A percentile compares a stretch with the other conserved stretches of the same genome.
Evolutionary conservation across 2,888 invertebrate genomes (phyloP).

Genomic region (Mamestra brassicae): DNA sequence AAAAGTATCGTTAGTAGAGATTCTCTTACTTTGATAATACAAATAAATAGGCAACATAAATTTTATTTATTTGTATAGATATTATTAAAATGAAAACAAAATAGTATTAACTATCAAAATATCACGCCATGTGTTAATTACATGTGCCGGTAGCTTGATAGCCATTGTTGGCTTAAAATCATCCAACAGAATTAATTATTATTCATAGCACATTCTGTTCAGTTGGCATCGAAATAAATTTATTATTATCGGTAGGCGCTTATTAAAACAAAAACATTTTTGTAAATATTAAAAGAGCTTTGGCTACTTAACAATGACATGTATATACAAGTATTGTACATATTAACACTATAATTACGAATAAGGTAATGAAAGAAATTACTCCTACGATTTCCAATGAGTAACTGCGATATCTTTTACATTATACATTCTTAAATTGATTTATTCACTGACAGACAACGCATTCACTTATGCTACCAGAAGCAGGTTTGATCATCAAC

Average conservation of each 20-base stretch:
- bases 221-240: constrained; percentile 4
- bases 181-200: constrained; percentile 11
- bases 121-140: constrained; percentile 17
- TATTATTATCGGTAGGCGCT: not conserved
- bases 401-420: too few relatives aligned
- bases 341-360: not conserved
- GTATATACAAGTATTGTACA: not conserved
- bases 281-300: not conserved
- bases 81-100: not conserved
- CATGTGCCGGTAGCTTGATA: not conserved
- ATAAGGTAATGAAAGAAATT: too few relatives aligned
- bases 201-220: constrained; percentile 8
- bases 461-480: too few relatives aligned
- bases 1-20: too few relatives aligned
- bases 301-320: not conserved
- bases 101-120: constrained; percentile 9
- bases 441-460: too few relatives aligned
- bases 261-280: not conserved
- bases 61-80: too few relatives aligned
- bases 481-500: too few relatives aligned
- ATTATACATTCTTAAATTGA: too few relatives aligned
- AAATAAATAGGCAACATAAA: too few relatives aligned
- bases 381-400: too few relatives aligned
- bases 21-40: too few relatives aligned
- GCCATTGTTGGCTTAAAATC: constrained; percentile 12